Evolutionary conservation across 2,113 vertebrate genomes (phyloP), one percentile per base, ranked within the genome.

Genomic region (Halichoeres trimaculatus): DNA sequence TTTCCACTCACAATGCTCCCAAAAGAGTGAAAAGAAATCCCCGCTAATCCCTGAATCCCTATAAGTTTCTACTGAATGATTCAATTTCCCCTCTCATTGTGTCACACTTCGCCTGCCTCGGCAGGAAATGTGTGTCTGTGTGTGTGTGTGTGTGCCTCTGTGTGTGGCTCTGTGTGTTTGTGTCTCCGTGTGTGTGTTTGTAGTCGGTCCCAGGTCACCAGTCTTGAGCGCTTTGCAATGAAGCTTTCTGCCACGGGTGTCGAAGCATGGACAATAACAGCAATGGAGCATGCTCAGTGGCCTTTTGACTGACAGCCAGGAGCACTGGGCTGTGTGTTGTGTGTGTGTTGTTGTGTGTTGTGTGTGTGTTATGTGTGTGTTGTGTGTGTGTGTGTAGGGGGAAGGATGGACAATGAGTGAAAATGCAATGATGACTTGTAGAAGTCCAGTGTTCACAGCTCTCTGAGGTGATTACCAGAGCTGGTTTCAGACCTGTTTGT

Each of bases 31-130:
- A 86, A 80, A 80, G 53, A 82, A 88, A 84, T 79, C 83, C 75
- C 63, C 23, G 53, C 70, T 85, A 85, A 89, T 87, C 83, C 83
- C 72, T 1, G 41, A 74, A 77, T 72, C 80, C 74, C 61, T 55
- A 66, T 58, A 40, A 83, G 60, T 71, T 83, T 85, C 79, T 74
- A 38, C 61, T 83, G 66, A 85, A 83, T 70, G 83, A 81, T 76
- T 87, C 76, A 76, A 83, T 76, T 76, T 84, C 60, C 80, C 19
- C 50, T 63, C 74, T 79, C 61, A 77, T 84, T 86, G 84, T 86
- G 81, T 67, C 63, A 78, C 74, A 48, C 68, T 58, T 59, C 35
- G 67, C 38, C 53, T 24, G 56, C 0, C n/a, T 70, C 14, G 5
- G 43, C 16, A 17, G 43, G 16, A 19, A 45, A 45, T 45, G 43